Percentiles rank a stretch among this genome's conserved stretches.
phyloP scores from a whole-genome alignment of 2,113 vertebrate genomes.

The Lepisosteus osseus region DNA sequence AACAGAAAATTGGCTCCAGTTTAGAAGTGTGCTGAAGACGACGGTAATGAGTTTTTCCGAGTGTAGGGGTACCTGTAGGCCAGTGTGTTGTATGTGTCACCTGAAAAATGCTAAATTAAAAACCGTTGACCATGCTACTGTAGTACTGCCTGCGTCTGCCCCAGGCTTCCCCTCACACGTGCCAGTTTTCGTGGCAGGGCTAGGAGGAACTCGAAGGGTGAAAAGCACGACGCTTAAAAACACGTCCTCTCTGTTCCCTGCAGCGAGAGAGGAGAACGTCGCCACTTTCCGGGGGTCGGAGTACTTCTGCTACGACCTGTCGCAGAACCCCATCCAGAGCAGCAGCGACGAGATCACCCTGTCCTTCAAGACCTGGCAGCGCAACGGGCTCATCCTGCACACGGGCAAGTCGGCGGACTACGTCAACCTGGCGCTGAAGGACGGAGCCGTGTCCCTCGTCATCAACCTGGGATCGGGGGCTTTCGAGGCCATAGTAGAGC shows the following conservation, averaged over 20 bases:
- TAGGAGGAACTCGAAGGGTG: too few relatives aligned
- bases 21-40: too few relatives aligned
- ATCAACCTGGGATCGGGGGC: constrained; percentile 98
- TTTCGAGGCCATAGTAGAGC: constrained; percentile 97
- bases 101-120: too few relatives aligned
- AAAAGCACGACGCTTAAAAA: background rate
- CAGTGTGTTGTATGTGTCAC: too few relatives aligned
- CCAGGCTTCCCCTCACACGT: too few relatives aligned
- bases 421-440: constrained; percentile 95
- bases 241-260: constrained; percentile 27
- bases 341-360: constrained; percentile 97
- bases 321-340: constrained; percentile 96
- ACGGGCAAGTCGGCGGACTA: constrained; percentile 97
- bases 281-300: constrained; percentile 96
- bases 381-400: constrained; percentile 96
- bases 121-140: too few relatives aligned
- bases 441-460: constrained; percentile 91
- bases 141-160: too few relatives aligned
- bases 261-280: constrained; percentile 92
- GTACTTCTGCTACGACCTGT: constrained; percentile 96
- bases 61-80: too few relatives aligned
- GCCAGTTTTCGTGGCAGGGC: too few relatives aligned
- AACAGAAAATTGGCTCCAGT: too few relatives aligned
- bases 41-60: too few relatives aligned
- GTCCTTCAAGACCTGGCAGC: constrained; percentile 96